These are phyloP conservation scores for Acanthacorydalis orientalis DNA, from an alignment of 2,888 invertebrate genomes.

Conservation along the genomic window DNA sequence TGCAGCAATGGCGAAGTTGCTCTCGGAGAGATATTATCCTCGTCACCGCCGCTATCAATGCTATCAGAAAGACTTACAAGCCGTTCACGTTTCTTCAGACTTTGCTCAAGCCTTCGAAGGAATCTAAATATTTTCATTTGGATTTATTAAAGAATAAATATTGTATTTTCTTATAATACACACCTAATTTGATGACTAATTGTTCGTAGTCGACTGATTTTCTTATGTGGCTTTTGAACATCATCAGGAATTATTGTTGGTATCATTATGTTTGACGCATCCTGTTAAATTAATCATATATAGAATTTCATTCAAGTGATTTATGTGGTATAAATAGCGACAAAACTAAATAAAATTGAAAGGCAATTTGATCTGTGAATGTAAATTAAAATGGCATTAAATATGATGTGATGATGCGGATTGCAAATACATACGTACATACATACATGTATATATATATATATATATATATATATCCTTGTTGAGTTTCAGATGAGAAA, in stretches of 20 bases:
- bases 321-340: too few relatives aligned
- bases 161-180: conserved; percentile 6
- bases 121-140: conserved; percentile 31
- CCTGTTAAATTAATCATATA: neutral
- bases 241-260: conserved; percentile 41
- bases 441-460: too few relatives aligned
- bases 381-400: too few relatives aligned
- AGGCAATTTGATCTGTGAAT: too few relatives aligned
- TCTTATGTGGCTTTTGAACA: conserved; percentile 34
- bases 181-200: conserved; percentile 67
- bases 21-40: conserved; percentile 43
- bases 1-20: conserved; percentile 44
- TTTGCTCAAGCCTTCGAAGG: conserved; percentile 50
- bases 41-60: conserved; percentile 31
- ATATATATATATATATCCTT: too few relatives aligned
- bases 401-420: too few relatives aligned
- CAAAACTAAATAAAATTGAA: too few relatives aligned
- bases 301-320: too few relatives aligned
- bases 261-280: conserved; percentile 33
- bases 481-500: too few relatives aligned
- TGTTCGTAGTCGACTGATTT: conserved; percentile 50
- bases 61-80: conserved; percentile 32
- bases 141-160: neutral
- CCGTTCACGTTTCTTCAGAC: conserved; percentile 48
- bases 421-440: too few relatives aligned